Evolutionary conservation across 2,888 invertebrate species (phyloP).

Genomic region (Agonopterix arenella): DNA sequence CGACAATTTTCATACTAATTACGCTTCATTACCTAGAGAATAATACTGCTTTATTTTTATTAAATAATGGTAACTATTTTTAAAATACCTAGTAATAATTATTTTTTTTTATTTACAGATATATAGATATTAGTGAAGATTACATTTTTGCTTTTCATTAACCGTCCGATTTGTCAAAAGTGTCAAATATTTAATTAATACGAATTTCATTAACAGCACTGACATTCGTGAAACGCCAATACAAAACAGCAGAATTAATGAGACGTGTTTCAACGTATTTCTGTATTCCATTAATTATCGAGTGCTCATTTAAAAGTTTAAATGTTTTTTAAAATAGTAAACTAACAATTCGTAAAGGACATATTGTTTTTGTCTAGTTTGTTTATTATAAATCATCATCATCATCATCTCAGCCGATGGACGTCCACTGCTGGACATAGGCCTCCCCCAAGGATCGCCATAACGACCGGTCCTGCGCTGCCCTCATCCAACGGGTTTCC

Average conservation of each 20-base stretch:
- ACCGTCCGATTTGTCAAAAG: slow-evolving; percentile 1
- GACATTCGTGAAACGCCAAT: slow-evolving; percentile 22
- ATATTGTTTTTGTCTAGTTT: too few species aligned
- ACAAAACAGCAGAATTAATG: slow-evolving; percentile 39
- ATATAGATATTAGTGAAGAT: not conserved
- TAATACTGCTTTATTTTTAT: not conserved
- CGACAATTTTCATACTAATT: slow-evolving; percentile 40
- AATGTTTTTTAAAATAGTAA: too few species aligned
- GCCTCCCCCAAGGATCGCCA: too few species aligned
- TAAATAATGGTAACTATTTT: slow-evolving; percentile 15
- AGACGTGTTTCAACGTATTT: slow-evolving; percentile 38
- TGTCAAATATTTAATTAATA: slow-evolving; percentile 7
- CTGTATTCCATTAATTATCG: slow-evolving; percentile 45
- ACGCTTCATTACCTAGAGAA: slow-evolving; percentile 23
- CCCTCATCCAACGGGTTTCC: too few species aligned
- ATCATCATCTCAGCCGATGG: too few species aligned
- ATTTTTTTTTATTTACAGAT: not conserved
- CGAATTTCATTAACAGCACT: slow-evolving; percentile 5
- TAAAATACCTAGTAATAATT: not conserved
- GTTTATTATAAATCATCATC: too few species aligned
- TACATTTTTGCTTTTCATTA: slow-evolving; percentile 2
- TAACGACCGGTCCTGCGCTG: too few species aligned
- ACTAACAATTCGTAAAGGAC: too few species aligned
- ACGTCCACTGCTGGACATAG: too few species aligned
- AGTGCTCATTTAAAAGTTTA: slow-evolving; percentile 12